Base-by-base conservation (phyloP, 35 echinoderm and acorn worm genomes). In the Lytechinus variegatus region DNA sequence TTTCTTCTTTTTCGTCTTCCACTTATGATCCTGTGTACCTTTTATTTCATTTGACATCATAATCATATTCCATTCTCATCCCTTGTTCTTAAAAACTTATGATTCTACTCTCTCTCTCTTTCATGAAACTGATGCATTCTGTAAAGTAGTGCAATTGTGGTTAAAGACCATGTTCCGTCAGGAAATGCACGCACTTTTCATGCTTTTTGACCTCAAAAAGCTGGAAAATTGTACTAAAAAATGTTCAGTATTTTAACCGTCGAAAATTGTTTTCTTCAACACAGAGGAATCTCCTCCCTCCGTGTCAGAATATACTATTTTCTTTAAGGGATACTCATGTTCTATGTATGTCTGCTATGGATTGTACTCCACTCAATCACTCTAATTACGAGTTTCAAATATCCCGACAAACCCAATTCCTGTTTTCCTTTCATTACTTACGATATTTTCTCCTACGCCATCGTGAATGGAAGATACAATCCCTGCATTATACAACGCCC, bases 361-460 rank as follows among this genome's bases (percentile, higher is more conserved):
- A 27, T 93, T 54, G 54, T 19, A 9, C 53, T 9, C 52, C 92
- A 54, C 92, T 93, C 92, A 54, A 93, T 93, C 92, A 93, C 53
- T 93, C 92, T 93, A 93, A 93, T 93, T 93, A 93, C 92, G 54
- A 57, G 92, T 93, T 54, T 93, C 92, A 57, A 93, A 93, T 93
- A 54, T 93, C 92, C 92, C 27, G 53, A 57, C 54, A 93, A 93
- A 93, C 92, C 27, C 29, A 93, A 93, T 93, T 93, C 54, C 92
- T 93, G 92, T 93, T 93, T 93, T 93, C 54, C 92, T 93, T 93
- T 93, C 92, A 93, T 93, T 93, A 93, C 92, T 93, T 93, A 93
- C 92, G 52, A 93, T 57, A 93, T 93, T 90, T 54, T 79, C 66
- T 79, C 66, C 66, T 79, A 6, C 66, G 3, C 66, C 21, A 24